A percentile compares a stretch with the other conserved stretches of the same genome.
Conservation (phyloP, 2,888 invertebrate genomes). For the Seira sanloemensis region DNA sequence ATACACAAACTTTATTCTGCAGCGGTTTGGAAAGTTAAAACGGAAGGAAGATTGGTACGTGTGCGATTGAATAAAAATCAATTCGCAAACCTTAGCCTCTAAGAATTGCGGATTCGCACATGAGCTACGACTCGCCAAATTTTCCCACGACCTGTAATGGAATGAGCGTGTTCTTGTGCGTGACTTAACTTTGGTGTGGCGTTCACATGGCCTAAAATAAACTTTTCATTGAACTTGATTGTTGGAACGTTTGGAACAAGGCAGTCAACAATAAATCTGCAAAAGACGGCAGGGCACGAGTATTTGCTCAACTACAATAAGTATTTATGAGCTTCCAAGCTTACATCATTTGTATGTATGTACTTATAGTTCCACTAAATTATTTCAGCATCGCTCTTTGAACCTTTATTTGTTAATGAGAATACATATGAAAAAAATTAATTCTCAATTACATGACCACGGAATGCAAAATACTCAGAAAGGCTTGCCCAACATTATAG, state of each 20-base stretch:
- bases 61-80: background rate
- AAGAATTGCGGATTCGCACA: background rate
- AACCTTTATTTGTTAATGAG: too few species aligned
- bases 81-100: too few species aligned
- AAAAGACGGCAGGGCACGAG: background rate
- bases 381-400: too few species aligned
- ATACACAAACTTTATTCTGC: background rate
- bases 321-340: too few species aligned
- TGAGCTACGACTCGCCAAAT: background rate
- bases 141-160: conserved; percentile 2
- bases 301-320: too few species aligned
- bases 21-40: conserved; percentile 12
- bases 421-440: too few species aligned
- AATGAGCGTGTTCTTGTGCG: conserved; percentile 7
- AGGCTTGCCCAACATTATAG: too few species aligned
- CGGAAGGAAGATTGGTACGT: conserved; percentile 3
- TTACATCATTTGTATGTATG: too few species aligned
- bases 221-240: background rate
- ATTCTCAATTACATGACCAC: too few species aligned
- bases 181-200: background rate
- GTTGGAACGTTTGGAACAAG: conserved; percentile 12
- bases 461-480: too few species aligned
- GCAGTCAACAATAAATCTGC: background rate
- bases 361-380: too few species aligned
- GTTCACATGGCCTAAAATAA: background rate